phyloP scores from a whole-genome alignment of 2,888 invertebrate species.

The Synergus gifuensis region DNA sequence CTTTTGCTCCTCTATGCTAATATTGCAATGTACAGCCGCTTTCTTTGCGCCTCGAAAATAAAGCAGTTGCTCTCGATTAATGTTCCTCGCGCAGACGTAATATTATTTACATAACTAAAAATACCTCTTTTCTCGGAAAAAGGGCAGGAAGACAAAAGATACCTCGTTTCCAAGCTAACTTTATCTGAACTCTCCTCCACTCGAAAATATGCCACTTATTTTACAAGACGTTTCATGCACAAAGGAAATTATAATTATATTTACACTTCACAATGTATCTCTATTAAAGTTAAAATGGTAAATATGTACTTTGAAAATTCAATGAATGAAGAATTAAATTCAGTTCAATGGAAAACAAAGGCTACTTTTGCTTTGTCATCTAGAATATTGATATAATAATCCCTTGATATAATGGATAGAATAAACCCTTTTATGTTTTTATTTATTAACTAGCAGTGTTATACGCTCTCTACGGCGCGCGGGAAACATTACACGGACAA shows the following conservation, averaged over 20 bases:
- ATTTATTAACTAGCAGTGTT: no score
- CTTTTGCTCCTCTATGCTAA: constrained; percentile 17
- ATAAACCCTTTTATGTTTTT: no score
- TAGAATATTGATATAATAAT: no score
- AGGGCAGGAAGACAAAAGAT: constrained; percentile 4
- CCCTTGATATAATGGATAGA: no score
- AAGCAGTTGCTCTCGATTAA: constrained; percentile 32
- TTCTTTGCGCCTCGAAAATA: constrained; percentile 32
- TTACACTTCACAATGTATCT: background rate
- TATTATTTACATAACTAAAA: constrained; percentile 31
- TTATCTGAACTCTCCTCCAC: background rate
- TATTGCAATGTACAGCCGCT: constrained; percentile 28
- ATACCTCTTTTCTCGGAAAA: constrained; percentile 9
- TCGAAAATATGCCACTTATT: background rate
- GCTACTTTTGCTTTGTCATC: no score
- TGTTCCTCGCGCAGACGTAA: constrained; percentile 32
- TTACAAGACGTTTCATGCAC: background rate
- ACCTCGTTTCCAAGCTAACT: constrained; percentile 20
- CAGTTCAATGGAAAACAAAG: no score
- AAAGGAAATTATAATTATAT: background rate
- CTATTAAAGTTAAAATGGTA: background rate
- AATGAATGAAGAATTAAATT: no score
- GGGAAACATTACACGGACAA: no score
- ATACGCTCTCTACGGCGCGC: no score
- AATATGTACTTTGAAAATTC: background rate